Evolutionary conservation across 2,113 vertebrate species (phyloP), one percentile per base, ranked within the genome.

Genomic region (Thunnus thynnus): DNA sequence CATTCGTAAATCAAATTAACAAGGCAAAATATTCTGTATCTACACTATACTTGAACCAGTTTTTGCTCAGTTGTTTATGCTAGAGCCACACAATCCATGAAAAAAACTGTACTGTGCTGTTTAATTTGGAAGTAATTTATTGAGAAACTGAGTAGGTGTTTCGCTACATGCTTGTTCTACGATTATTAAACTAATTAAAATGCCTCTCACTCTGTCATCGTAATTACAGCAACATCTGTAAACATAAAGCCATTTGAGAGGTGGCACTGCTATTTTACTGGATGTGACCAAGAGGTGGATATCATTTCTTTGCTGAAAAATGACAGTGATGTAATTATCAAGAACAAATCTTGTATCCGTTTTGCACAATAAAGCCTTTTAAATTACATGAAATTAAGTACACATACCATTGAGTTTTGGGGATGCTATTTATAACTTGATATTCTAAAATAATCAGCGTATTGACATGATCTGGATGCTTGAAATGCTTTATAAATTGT

Each of bases 181-280:
- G 65, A 62, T 22, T 79, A 41, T 66, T 41, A 79, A 86, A 68
- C 44, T 56, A 48, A 65, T 82, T 70, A 83, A 50, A 25, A 6
- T 30, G 17, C 30, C 46, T n/a, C 67, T 78, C 36, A 75, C 48
- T n/a, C 48, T n/a, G 9, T 70, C 44, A 74, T 27, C n/a, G 52
- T 73, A 54, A 74, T 82, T 74, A 65, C 20, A 61, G 17, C 8
- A 76, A 72, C 22, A 72, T 36, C 47, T 63, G 57, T 25, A 46
- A 57, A 47, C 48, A 20, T 16, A 12, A 55, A 63, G 11, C 17
- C 41, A 44, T 27, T 44, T 17, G 25, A 61, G 84, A 27, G 54
- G 73, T 44, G 12, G 32, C 55, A 63, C 3, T 2, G 41, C 44
- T 63, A 12, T 56, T 80, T 80, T 25, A 54, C 27, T 18, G 4